Percentiles rank a stretch among this genome's conserved stretches.
Evolutionary conservation across 2,113 vertebrate genomes (phyloP).

Genomic region (Taxidea taxus): DNA sequence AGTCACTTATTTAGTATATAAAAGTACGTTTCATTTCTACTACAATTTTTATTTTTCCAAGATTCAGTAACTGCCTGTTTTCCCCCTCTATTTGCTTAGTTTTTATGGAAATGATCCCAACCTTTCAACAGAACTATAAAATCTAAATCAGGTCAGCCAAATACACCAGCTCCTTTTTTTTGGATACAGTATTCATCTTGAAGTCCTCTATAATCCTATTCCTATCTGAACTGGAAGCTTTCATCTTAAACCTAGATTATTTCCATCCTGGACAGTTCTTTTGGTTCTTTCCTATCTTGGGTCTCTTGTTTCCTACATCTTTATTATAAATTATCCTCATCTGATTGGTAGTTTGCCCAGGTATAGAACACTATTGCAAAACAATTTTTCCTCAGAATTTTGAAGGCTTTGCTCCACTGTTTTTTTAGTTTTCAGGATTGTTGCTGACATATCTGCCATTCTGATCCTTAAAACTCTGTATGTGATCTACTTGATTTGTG

Average conservation of each 20-base stretch:
- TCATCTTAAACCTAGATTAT: neutral
- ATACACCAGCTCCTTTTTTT: neutral
- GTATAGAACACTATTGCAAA: neutral
- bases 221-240: neutral
- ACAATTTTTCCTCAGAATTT: neutral
- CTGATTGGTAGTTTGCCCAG: neutral
- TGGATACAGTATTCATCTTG: neutral
- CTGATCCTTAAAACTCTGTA: slow-evolving; percentile 6
- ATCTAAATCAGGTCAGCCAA: neutral
- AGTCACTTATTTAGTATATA: neutral
- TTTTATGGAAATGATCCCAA: neutral
- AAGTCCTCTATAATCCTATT: neutral
- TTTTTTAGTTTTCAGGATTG: neutral
- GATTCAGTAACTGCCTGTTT: neutral
- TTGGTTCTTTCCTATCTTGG: neutral
- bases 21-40: neutral
- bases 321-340: neutral
- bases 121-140: neutral
- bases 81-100: neutral
- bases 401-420: neutral
- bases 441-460: neutral
- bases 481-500: neutral
- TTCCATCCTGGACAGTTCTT: neutral
- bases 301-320: neutral
- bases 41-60: neutral